A percentile compares a stretch with the other conserved stretches of the same genome.
Conservation (phyloP, 2,888 invertebrate genomes). For the Caenorhabditis sp. region DNA sequence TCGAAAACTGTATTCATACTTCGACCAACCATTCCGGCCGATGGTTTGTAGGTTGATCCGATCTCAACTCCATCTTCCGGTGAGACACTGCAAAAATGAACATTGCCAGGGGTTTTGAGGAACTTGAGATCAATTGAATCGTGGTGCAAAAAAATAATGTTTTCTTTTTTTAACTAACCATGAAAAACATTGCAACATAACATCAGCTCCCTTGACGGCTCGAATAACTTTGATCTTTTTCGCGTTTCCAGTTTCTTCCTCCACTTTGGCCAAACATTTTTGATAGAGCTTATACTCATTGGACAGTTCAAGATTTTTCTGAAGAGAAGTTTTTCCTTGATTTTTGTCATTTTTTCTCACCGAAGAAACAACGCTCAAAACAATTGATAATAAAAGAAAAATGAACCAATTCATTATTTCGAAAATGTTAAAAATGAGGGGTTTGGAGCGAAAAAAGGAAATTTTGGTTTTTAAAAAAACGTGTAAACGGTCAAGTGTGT, state of each 20-base stretch:
- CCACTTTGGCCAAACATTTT: not conserved
- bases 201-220: not conserved
- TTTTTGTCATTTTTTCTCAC: too few relatives aligned
- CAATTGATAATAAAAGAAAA: too few relatives aligned
- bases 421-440: too few relatives aligned
- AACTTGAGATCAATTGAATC: not conserved
- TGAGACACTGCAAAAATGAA: constrained; percentile 36
- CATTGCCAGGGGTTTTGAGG: not conserved
- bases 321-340: too few relatives aligned
- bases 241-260: not conserved
- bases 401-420: too few relatives aligned
- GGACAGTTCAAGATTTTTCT: not conserved
- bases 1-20: constrained; percentile 31
- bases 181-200: not conserved
- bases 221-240: not conserved
- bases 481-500: too few relatives aligned
- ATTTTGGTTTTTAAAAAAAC: too few relatives aligned
- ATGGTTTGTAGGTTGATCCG: constrained; percentile 50
- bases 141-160: too few relatives aligned
- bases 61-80: constrained; percentile 51
- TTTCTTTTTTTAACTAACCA: not conserved
- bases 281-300: not conserved
- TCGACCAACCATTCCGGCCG: constrained; percentile 43
- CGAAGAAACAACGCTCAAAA: too few relatives aligned
- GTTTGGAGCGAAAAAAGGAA: too few relatives aligned